Conservation (phyloP, 2,113 vertebrate species). For the Corythornis madagascariensis region DNA sequence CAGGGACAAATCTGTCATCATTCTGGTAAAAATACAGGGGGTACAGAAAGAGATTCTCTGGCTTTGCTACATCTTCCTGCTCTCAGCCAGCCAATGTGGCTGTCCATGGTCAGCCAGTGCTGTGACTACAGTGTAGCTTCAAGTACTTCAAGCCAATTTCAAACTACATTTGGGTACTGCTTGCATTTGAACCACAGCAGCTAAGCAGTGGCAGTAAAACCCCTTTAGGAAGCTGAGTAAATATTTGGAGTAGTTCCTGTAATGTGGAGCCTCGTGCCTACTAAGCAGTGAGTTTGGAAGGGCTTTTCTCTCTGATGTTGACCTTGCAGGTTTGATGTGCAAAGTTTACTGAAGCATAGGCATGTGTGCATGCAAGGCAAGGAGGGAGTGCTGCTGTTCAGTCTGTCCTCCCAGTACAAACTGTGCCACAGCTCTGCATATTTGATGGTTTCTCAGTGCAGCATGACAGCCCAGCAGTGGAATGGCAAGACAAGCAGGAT, state of each 20-base stretch:
- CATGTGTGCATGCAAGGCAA: not conserved
- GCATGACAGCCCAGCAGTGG: not conserved
- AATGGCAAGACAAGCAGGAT: constrained; percentile 34
- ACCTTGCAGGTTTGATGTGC: not conserved
- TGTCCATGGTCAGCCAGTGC: not conserved
- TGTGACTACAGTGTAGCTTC: not conserved
- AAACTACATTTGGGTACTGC: not conserved
- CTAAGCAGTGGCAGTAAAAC: constrained; percentile 3
- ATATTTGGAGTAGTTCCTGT: constrained; percentile 30
- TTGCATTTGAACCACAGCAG: not conserved
- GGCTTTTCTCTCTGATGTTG: not conserved
- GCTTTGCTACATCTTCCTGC: not conserved
- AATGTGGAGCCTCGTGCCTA: rapidly evolving
- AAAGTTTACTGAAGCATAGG: not conserved
- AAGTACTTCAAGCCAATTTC: not conserved
- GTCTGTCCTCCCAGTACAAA: not conserved
- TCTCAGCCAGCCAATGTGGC: not conserved
- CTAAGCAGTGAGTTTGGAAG: not conserved
- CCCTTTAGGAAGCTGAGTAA: constrained; percentile 4
- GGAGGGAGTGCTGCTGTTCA: not conserved
- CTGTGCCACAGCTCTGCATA: not conserved
- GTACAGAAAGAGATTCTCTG: not conserved
- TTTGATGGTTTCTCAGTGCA: not conserved
- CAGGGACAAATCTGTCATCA: not conserved
- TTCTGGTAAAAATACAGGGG: not conserved